Evolutionary conservation across 2,888 invertebrate species (phyloP).

Genomic region (Nysson spinosus): DNA sequence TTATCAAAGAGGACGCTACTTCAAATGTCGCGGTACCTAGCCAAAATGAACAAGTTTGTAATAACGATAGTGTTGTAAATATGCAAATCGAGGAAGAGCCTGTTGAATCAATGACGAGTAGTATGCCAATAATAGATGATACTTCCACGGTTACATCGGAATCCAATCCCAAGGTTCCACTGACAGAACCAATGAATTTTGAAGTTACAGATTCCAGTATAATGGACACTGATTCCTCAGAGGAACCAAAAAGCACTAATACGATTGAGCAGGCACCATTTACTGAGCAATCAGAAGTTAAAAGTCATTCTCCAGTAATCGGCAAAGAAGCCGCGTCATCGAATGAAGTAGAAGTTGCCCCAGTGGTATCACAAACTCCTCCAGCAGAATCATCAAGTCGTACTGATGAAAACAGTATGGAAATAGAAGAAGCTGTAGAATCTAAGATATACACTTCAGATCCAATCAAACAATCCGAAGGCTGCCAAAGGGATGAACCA

Average conservation of each 20-base stretch:
- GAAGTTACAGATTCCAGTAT: conserved; percentile 56
- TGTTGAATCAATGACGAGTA: conserved; percentile 35
- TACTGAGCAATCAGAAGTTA: conserved; percentile 14
- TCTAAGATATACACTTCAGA: conserved; percentile 42
- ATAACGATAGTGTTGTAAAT: conserved; percentile 12
- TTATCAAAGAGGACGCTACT: conserved; percentile 20
- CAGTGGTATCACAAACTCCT: conserved; percentile 20
- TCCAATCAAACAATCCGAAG: conserved; percentile 31
- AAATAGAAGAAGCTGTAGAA: conserved; percentile 52
- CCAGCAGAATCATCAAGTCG: conserved; percentile 36
- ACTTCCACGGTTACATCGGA: conserved; percentile 54
- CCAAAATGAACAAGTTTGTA: conserved; percentile 10
- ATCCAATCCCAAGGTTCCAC: conserved; percentile 49
- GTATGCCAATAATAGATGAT: conserved; percentile 55
- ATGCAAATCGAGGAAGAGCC: conserved; percentile 40
- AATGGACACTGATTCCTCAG: conserved; percentile 25
- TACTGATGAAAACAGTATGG: conserved; percentile 47
- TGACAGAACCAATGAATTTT: conserved; percentile 43
- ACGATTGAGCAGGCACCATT: conserved; percentile 36
- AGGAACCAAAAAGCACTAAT: conserved; percentile 29
- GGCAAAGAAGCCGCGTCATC: conserved; percentile 49
- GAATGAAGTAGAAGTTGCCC: conserved; percentile 29
- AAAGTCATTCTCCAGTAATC: conserved; percentile 18
- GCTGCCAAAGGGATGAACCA: conserved; percentile 48
- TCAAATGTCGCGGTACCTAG: neutral